phyloP scores from a whole-genome alignment of 2,113 vertebrate species.

The Calonectris borealis region DNA sequence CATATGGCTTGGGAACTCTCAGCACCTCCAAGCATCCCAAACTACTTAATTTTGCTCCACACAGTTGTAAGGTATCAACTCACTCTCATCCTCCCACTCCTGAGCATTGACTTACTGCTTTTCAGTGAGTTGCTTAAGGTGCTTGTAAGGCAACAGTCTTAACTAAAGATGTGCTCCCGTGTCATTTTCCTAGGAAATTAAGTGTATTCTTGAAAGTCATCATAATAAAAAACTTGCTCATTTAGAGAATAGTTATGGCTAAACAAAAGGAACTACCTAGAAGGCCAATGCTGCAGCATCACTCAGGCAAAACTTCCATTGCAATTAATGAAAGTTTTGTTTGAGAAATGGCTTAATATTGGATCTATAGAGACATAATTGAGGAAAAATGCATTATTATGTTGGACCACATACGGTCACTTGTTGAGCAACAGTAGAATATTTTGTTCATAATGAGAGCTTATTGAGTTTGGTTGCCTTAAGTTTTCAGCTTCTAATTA shows the following conservation, averaged over 20 bases:
- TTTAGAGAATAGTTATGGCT: not conserved
- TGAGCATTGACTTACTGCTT: not conserved
- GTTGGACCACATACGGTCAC: constrained; percentile 26
- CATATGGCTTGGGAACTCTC: not conserved
- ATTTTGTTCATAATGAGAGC: constrained; percentile 58
- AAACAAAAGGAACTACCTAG: not conserved
- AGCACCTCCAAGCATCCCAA: not conserved
- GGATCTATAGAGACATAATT: not conserved
- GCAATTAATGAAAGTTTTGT: not conserved
- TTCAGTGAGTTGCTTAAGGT: not conserved
- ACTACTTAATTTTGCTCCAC: not conserved
- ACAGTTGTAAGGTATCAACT: not conserved
- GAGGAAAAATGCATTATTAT: not conserved
- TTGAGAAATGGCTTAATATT: not conserved
- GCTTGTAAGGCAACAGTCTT: not conserved
- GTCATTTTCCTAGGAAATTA: not conserved
- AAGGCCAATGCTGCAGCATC: not conserved
- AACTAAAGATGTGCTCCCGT: not conserved
- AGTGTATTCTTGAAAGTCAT: not conserved
- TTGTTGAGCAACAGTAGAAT: constrained; percentile 60
- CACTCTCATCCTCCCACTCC: not conserved
- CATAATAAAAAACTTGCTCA: not conserved
- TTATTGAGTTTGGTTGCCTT: constrained; percentile 61
- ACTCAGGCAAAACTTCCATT: not conserved
- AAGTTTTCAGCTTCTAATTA: constrained; percentile 74